phyloP scores from a whole-genome alignment of 1,140 invertebrate species.

The Sitophilus oryzae region DNA sequence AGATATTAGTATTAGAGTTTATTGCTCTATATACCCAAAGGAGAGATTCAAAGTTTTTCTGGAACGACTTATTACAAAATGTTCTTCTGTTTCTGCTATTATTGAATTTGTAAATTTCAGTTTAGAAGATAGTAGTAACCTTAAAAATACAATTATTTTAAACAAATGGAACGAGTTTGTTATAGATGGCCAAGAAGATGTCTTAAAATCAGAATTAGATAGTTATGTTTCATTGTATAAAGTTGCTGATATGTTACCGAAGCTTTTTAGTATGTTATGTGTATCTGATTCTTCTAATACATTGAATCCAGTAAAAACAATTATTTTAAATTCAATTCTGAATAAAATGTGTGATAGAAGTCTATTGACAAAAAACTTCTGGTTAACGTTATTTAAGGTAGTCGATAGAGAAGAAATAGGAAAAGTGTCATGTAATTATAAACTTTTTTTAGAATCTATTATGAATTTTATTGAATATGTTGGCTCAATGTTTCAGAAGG shows the following conservation, averaged over 20 bases:
- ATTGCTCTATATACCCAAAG: conserved; percentile 36
- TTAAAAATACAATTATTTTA: conserved; percentile 30
- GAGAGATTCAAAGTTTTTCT: conserved; percentile 44
- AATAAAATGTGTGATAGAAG: conserved; percentile 45
- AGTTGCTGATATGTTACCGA: conserved; percentile 35
- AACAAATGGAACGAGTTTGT: conserved; percentile 41
- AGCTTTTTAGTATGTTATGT: conserved; percentile 32
- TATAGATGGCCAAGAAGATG: conserved; percentile 34
- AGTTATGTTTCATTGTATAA: conserved; percentile 39
- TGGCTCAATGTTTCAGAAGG: conserved; percentile 45
- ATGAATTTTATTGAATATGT: conserved; percentile 52
- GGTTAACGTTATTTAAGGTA: conserved; percentile 45
- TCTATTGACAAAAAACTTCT: conserved; percentile 42
- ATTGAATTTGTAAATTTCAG: conserved; percentile 27
- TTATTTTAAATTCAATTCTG: conserved; percentile 47
- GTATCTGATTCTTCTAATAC: conserved; percentile 23
- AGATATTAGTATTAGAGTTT: conserved; percentile 36
- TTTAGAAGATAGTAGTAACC: conserved; percentile 15
- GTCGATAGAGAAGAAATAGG: conserved; percentile 44
- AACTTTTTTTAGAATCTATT: conserved; percentile 47
- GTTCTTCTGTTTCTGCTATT: conserved; percentile 43
- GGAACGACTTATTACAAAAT: conserved; percentile 44
- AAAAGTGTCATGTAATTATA: conserved; percentile 45
- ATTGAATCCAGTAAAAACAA: conserved; percentile 41
- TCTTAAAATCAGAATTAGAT: conserved; percentile 37